Conservation (phyloP, 2,888 invertebrate species). For the Drosophila monieri region DNA sequence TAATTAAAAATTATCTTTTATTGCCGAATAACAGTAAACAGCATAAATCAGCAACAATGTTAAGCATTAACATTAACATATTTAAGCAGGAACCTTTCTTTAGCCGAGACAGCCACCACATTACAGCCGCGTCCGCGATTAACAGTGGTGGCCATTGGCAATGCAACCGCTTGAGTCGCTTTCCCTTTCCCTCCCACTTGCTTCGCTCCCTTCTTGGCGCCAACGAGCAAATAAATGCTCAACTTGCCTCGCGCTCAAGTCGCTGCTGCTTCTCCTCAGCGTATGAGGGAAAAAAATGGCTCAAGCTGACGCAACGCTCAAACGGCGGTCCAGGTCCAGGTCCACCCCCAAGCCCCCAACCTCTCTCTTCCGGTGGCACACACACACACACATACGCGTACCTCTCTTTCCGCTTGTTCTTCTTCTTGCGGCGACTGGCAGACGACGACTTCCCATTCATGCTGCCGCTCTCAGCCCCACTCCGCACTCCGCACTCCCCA, state of each 20-base stretch:
- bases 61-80: slow-evolving; percentile 47
- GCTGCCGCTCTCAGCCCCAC: slow-evolving; percentile 60
- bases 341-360: slow-evolving; percentile 18
- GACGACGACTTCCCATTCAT: slow-evolving; percentile 78
- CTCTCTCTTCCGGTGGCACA: slow-evolving; percentile 18
- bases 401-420: slow-evolving; percentile 45
- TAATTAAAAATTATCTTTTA: background rate
- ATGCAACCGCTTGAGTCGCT: background rate
- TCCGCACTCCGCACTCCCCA: slow-evolving; percentile 11
- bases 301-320: slow-evolving; percentile 67
- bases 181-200: background rate
- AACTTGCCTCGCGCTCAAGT: slow-evolving; percentile 40
- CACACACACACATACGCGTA: slow-evolving; percentile 23
- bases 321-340: slow-evolving; percentile 49
- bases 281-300: slow-evolving; percentile 35
- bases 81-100: slow-evolving; percentile 58
- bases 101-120: slow-evolving; percentile 61
- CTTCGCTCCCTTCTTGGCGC: slow-evolving; percentile 4
- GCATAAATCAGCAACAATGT: slow-evolving; percentile 15
- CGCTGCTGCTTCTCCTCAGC: slow-evolving; percentile 16
- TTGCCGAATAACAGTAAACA: background rate
- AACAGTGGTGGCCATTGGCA: slow-evolving; percentile 30
- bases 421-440: slow-evolving; percentile 56
- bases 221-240: slow-evolving; percentile 34
- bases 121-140: slow-evolving; percentile 49